Evolutionary conservation across 2,888 invertebrate genomes (phyloP).

Genomic region (Acleris literana): DNA sequence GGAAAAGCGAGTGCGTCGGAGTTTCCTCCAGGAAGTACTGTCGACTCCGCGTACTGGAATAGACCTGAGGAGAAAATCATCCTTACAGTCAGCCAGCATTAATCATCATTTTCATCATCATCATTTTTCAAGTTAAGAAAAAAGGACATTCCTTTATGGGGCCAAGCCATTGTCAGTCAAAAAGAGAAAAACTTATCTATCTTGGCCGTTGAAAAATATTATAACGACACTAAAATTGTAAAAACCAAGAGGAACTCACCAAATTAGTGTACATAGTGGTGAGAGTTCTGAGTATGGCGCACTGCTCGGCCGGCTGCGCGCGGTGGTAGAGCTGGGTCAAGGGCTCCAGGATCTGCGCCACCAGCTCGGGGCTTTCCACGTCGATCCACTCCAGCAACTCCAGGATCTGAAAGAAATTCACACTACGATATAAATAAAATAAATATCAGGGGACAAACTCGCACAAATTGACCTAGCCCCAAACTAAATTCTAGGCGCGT

Average conservation of each 20-base stretch:
- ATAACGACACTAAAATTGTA: no score
- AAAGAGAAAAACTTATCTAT: no score
- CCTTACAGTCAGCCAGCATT: background rate
- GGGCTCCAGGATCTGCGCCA: conserved; percentile 56
- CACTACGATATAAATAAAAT: no score
- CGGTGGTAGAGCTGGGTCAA: conserved; percentile 57
- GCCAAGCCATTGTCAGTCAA: no score
- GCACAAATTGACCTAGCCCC: no score
- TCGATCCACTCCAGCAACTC: conserved; percentile 70
- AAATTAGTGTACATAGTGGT: conserved; percentile 70
- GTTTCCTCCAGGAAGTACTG: conserved; percentile 55
- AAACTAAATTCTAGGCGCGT: no score
- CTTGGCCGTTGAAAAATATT: no score
- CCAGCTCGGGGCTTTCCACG: conserved; percentile 55
- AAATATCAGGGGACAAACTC: no score
- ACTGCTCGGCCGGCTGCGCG: conserved; percentile 65
- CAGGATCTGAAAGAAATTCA: conserved; percentile 57
- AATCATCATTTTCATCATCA: no score
- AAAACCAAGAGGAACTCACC: conserved; percentile 54
- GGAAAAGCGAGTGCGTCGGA: conserved; percentile 45
- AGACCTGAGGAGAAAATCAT: conserved; percentile 52
- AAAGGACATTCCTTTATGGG: no score
- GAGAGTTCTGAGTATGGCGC: conserved; percentile 61
- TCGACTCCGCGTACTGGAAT: conserved; percentile 51
- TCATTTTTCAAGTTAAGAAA: no score